Percentiles rank a stretch among this genome's conserved stretches.
Conservation (phyloP, 2,113 vertebrate genomes). For the Pachypanchax playfairii region DNA sequence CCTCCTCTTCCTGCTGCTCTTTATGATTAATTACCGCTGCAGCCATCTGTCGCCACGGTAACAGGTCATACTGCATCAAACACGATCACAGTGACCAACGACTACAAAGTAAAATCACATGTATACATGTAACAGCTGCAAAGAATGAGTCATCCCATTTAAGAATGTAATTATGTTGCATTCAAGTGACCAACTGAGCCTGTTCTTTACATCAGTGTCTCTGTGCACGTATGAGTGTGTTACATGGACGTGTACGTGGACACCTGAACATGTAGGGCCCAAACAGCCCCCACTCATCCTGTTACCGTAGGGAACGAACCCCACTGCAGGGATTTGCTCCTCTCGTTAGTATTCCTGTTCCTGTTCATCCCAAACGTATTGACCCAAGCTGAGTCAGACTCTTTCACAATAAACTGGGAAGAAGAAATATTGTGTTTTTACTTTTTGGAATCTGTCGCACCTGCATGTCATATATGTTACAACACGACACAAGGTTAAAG, state of each 20-base stretch:
- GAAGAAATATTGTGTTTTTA: background rate
- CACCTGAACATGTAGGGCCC: background rate
- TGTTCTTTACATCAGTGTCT: background rate
- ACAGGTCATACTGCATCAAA: conserved; percentile 24
- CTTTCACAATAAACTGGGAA: background rate
- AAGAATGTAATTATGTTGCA: too few species aligned
- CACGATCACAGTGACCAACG: too few species aligned
- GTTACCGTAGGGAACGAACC: too few species aligned
- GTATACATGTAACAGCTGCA: background rate
- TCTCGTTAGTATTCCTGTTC: background rate
- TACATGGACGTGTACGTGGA: too few species aligned
- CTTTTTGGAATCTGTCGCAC: background rate
- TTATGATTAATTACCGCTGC: conserved; percentile 20
- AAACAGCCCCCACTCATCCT: too few species aligned
- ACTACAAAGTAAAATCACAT: conserved; percentile 1
- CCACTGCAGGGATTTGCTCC: background rate
- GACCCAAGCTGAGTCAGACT: background rate
- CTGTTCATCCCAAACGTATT: background rate
- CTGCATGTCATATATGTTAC: background rate
- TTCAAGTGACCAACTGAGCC: too few species aligned
- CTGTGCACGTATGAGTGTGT: too few species aligned
- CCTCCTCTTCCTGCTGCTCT: background rate
- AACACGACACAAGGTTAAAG: background rate
- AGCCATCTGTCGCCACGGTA: conserved; percentile 30
- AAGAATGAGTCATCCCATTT: conserved; percentile 16